Evolutionary conservation across 1,140 invertebrate species (phyloP).

Genomic region (Euglossa dilemma): DNA sequence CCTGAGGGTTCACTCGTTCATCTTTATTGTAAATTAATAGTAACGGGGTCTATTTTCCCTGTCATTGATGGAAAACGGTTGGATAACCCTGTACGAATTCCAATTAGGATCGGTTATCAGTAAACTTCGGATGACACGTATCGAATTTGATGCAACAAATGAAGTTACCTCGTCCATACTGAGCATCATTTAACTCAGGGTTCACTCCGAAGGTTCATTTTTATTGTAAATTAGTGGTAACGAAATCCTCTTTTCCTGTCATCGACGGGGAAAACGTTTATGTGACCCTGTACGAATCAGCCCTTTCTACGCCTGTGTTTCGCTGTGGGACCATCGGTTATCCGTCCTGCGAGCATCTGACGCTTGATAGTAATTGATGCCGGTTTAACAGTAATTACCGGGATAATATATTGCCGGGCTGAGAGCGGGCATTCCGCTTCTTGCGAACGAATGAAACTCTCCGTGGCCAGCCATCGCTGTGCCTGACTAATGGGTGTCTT

Average conservation of each 20-base stretch:
- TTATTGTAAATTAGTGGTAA: too few relatives aligned
- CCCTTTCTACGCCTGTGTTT: slow-evolving; percentile 35
- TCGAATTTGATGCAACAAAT: too few relatives aligned
- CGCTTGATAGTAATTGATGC: slow-evolving; percentile 60
- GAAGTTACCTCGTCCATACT: too few relatives aligned
- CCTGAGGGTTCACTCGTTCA: too few relatives aligned
- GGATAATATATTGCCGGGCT: slow-evolving; percentile 37
- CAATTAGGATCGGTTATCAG: too few relatives aligned
- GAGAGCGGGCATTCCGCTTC: slow-evolving; percentile 26
- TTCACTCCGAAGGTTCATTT: too few relatives aligned
- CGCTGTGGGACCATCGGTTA: slow-evolving; percentile 12
- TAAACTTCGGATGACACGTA: too few relatives aligned
- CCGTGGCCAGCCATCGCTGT: background rate
- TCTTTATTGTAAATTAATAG: too few relatives aligned
- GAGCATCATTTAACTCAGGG: too few relatives aligned
- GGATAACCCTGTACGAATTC: too few relatives aligned
- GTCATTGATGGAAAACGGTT: too few relatives aligned
- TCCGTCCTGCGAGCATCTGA: slow-evolving; percentile 44
- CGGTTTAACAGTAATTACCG: slow-evolving; percentile 54
- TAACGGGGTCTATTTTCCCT: too few relatives aligned
- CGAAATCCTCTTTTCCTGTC: slow-evolving; percentile 37
- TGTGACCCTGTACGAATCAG: slow-evolving; percentile 53
- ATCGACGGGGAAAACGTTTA: slow-evolving; percentile 57
- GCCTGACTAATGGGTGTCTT: slow-evolving; percentile 48
- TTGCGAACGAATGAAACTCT: slow-evolving; percentile 19